phyloP scores from a whole-genome alignment of 1,140 invertebrate genomes.

The Frieseomelitta varia region DNA sequence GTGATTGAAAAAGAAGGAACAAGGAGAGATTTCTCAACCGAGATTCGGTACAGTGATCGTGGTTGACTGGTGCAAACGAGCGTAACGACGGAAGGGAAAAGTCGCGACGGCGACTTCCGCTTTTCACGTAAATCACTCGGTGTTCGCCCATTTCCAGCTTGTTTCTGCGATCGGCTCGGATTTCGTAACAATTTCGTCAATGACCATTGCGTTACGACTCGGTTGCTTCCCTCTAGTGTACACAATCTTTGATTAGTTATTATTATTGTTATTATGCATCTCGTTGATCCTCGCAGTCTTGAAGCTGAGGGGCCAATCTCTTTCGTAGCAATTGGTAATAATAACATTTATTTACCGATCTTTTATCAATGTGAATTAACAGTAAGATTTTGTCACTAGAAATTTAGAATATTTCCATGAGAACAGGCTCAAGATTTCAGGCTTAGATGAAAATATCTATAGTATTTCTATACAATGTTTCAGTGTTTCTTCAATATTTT shows the following conservation, averaged over 20 bases:
- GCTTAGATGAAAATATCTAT: too few relatives aligned
- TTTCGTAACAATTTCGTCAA: conserved; percentile 27
- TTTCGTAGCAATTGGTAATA: not conserved
- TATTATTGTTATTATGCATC: not conserved
- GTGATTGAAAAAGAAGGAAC: not conserved
- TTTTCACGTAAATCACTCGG: conserved; percentile 63
- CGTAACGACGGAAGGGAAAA: conserved; percentile 49
- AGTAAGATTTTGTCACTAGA: not conserved
- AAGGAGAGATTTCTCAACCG: conserved; percentile 3
- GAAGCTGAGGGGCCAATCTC: not conserved
- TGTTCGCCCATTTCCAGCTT: not conserved
- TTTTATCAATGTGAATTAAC: not conserved
- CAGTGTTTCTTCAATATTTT: too few relatives aligned
- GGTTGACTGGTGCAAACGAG: conserved; percentile 28
- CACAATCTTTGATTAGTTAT: not conserved
- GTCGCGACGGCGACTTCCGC: conserved; percentile 49
- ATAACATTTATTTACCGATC: too few relatives aligned
- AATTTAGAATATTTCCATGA: too few relatives aligned
- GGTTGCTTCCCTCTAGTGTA: not conserved
- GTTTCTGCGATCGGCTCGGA: not conserved
- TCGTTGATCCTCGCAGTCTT: not conserved
- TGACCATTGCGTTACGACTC: not conserved
- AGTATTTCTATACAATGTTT: too few relatives aligned
- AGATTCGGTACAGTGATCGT: not conserved
- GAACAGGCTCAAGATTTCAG: too few relatives aligned